Conservation (phyloP, 2,113 vertebrate species). For the Oryzias melastigma region DNA sequence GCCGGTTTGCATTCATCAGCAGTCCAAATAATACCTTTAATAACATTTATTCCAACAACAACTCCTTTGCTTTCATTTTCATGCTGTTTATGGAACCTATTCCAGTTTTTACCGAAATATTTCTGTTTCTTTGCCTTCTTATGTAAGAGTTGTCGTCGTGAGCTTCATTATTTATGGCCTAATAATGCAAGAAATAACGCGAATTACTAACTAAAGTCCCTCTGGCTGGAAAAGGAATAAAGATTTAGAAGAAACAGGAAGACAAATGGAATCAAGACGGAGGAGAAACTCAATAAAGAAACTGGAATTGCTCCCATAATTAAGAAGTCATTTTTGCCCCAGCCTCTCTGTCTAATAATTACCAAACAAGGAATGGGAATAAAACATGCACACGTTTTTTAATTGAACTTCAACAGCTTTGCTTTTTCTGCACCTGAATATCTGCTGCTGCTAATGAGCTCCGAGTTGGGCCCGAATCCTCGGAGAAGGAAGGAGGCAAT, state of each 20-base stretch:
- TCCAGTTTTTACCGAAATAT: too few species aligned
- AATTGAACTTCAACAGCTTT: constrained; percentile 24
- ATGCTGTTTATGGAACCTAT: not conserved
- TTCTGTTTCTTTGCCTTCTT: too few species aligned
- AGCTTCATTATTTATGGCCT: not conserved
- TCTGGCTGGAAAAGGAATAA: not conserved
- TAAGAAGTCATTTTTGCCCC: constrained; percentile 5
- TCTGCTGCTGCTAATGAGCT: constrained; percentile 30
- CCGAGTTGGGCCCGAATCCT: constrained; percentile 11
- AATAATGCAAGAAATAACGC: not conserved
- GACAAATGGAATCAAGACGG: not conserved
- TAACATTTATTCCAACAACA: not conserved
- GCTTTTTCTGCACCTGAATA: constrained; percentile 11
- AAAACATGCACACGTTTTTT: constrained; percentile 23
- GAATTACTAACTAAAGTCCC: not conserved
- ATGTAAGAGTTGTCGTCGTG: too few species aligned
- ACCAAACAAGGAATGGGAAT: constrained; percentile 20
- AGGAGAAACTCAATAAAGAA: not conserved
- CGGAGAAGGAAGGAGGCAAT: constrained; percentile 14
- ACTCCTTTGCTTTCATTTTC: not conserved
- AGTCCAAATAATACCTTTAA: constrained; percentile 1
- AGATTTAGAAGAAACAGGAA: not conserved
- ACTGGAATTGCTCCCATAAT: not conserved
- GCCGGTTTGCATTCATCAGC: constrained; percentile 1
- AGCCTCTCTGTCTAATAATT: constrained; percentile 5